Evolutionary conservation across 1,140 invertebrate genomes (phyloP), one percentile per base, ranked within the genome.

Genomic region (Steinernema feltiae): DNA sequence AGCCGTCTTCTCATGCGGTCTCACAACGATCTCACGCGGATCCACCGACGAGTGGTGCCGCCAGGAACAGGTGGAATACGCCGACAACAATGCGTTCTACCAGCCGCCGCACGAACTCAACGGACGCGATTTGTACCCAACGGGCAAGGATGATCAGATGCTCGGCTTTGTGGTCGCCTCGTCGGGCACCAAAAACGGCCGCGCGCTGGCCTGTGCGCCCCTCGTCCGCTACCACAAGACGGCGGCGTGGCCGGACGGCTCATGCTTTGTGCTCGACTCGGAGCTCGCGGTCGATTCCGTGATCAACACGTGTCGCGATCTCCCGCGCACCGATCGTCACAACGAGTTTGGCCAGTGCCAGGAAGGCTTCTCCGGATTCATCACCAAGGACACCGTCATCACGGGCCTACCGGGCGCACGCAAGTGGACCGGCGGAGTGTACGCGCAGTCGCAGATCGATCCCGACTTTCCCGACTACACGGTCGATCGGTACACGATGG

Each of bases 1-100:
- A 30, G 94, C 93, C 0, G 87, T 97, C 12, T 96, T 91, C 89
- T 91, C 91, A 87, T 96, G 94, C 88, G 91, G 92, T 0, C 87
- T 95, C 15, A 91, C 90, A 2, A 77, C 46, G 27, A 29, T 32
- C 27, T 2, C 18, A 18, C 27, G 15, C 29, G 24, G 15, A 17
- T 24, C 0, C 31, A 27, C 27, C 1, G 32, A 79, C 18, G 1
- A 32, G 29, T 74, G 72, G 72, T 74, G 72, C 69, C n/a, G 31
- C n/a, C 69, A 31, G 63, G 71, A 35, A 32, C 41, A 81, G 31
- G 78, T 80, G 21, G 79, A 80, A 71, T 81, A 82, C 53, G 71
- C 77, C 27, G 76, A 31, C 17, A 12, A 48, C 15, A 70, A 30
- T 18, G 80, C 77, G 41, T 85, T 78, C 70, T 48, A 17, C 7